Percentiles rank a stretch among this genome's conserved stretches.
phyloP scores from a whole-genome alignment of 2,113 vertebrate genomes.

The Mobula birostris region DNA sequence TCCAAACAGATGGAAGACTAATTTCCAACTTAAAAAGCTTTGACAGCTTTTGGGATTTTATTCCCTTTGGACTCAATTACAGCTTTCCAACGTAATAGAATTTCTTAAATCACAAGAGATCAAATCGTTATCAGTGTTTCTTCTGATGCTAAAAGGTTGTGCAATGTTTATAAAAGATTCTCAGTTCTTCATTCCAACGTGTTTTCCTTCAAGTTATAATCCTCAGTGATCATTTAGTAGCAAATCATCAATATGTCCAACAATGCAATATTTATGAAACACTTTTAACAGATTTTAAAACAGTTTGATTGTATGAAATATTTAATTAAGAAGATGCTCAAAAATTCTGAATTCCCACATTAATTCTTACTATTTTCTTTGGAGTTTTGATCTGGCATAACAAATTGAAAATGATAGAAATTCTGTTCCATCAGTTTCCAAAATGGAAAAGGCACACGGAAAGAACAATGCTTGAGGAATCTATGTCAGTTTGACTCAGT shows the following conservation, averaged over 20 bases:
- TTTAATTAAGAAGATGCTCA: neutral
- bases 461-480: too few species aligned
- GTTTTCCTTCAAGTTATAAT: neutral
- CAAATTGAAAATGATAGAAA: neutral
- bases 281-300: neutral
- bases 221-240: neutral
- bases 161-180: neutral
- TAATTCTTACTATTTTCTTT: neutral
- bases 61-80: constrained; percentile 22
- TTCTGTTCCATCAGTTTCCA: neutral
- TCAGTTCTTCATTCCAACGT: neutral
- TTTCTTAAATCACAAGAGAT: constrained; percentile 24
- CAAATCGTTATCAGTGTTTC: neutral
- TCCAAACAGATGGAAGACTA: neutral
- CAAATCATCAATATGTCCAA: neutral
- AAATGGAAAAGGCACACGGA: neutral
- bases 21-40: neutral
- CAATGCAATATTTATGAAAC: neutral
- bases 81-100: neutral
- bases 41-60: constrained; percentile 24
- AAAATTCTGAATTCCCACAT: neutral
- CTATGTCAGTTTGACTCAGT: too few species aligned
- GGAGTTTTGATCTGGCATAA: neutral
- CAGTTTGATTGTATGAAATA: neutral
- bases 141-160: neutral